phyloP scores from a whole-genome alignment of 2,888 invertebrate genomes.

The Cheilosia vernalis region DNA sequence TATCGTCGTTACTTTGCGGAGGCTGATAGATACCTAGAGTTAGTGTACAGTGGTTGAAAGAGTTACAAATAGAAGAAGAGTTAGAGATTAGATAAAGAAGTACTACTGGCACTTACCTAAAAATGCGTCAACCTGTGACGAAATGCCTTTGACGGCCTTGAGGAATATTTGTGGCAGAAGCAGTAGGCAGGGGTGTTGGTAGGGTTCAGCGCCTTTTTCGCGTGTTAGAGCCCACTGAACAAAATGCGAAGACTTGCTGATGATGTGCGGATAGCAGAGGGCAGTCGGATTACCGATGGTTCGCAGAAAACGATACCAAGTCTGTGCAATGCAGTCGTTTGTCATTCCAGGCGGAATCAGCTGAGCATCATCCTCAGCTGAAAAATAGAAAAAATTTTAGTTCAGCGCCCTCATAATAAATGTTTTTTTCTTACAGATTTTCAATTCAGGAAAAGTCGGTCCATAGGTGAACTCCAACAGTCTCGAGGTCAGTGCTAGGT shows the following conservation, averaged over 20 bases:
- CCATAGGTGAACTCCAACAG: conserved; percentile 95
- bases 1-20: conserved; percentile 79
- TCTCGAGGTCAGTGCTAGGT: conserved; percentile 93
- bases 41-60: conserved; percentile 36
- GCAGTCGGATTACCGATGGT: conserved; percentile 97
- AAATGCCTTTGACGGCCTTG: conserved; percentile 96
- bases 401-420: not conserved
- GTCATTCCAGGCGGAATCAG: conserved; percentile 93
- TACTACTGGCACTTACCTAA: conserved; percentile 87
- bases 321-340: conserved; percentile 95
- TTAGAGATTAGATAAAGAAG: conserved; percentile 6
- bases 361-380: conserved; percentile 93
- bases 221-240: conserved; percentile 91
- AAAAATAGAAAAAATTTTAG: conserved; percentile 21
- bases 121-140: conserved; percentile 97
- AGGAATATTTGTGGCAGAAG: conserved; percentile 94
- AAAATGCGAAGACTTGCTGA: conserved; percentile 87
- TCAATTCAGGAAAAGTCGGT: conserved; percentile 90
- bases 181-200: conserved; percentile 94
- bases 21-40: conserved; percentile 81
- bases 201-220: conserved; percentile 91
- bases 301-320: conserved; percentile 97
- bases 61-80: conserved; percentile 32
- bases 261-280: conserved; percentile 92
- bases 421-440: conserved; percentile 87